A percentile compares a stretch with the other conserved stretches of the same genome.
phyloP scores from a whole-genome alignment of 2,888 invertebrate species.

The Apamea sordens region DNA sequence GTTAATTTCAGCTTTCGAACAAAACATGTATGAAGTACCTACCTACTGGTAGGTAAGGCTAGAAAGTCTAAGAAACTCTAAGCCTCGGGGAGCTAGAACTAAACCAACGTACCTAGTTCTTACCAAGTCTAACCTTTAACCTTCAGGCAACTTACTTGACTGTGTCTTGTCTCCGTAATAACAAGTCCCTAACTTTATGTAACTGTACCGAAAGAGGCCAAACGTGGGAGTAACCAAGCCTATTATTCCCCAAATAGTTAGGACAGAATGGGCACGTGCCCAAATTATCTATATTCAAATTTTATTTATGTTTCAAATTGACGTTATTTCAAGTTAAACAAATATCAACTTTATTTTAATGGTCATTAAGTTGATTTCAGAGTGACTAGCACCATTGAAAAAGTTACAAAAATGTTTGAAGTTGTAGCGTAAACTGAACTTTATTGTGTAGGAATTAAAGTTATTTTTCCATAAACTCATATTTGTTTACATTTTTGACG shows the following conservation, averaged over 20 bases:
- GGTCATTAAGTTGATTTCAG: too few species aligned
- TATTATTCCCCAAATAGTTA: slow-evolving; percentile 7
- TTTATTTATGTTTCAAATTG: too few species aligned
- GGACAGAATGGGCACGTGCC: slow-evolving; percentile 7
- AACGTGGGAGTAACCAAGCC: slow-evolving; percentile 18
- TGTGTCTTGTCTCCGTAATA: neutral
- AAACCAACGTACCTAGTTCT: neutral
- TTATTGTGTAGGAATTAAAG: too few species aligned
- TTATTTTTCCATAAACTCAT: too few species aligned
- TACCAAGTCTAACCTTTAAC: neutral
- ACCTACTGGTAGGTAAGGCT: too few species aligned
- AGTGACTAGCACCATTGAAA: too few species aligned
- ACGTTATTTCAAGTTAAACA: too few species aligned
- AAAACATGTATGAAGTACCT: neutral
- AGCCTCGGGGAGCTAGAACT: neutral
- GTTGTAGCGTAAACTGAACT: too few species aligned
- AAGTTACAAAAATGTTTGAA: too few species aligned
- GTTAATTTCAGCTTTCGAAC: neutral
- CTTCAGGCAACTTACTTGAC: neutral
- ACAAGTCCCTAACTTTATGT: neutral
- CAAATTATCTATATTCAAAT: slow-evolving; percentile 18
- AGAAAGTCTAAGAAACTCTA: neutral
- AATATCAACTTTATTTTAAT: too few species aligned
- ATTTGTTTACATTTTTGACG: too few species aligned
- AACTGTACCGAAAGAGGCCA: slow-evolving; percentile 10